Percentiles rank a stretch among this genome's conserved stretches.
Conservation (phyloP, 2,888 invertebrate genomes). For the Eremobia ochroleuca region DNA sequence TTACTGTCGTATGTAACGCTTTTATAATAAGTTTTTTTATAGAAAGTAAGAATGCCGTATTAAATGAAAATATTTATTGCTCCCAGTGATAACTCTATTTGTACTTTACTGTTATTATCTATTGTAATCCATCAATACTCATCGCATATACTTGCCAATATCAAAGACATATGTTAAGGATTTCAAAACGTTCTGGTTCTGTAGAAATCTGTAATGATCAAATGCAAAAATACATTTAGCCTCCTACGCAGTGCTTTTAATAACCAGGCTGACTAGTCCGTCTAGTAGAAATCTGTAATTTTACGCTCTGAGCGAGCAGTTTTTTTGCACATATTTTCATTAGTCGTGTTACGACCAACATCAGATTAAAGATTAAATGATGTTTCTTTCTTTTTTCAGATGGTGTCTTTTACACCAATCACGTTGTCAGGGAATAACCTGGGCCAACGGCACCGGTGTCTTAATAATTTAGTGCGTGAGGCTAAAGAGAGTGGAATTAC, state of each 20-base stretch:
- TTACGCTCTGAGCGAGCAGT: background rate
- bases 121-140: background rate
- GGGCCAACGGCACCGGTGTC: slow-evolving; percentile 74
- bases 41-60: background rate
- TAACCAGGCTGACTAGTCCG: slow-evolving; percentile 8
- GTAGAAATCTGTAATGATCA: background rate
- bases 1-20: no score
- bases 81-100: background rate
- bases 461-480: slow-evolving; percentile 74
- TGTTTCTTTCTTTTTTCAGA: slow-evolving; percentile 55
- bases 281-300: slow-evolving; percentile 17
- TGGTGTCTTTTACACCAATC: slow-evolving; percentile 33
- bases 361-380: background rate
- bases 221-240: slow-evolving; percentile 23
- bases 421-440: slow-evolving; percentile 60
- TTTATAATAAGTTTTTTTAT: no score
- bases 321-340: slow-evolving; percentile 1
- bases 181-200: background rate
- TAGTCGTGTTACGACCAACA: background rate
- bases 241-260: slow-evolving; percentile 29
- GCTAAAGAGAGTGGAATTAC: slow-evolving; percentile 35
- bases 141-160: background rate
- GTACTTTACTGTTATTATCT: background rate
- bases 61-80: background rate
- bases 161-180: background rate